Base-by-base conservation (phyloP, 2,113 vertebrate genomes). In the Onychostoma macrolepis region DNA sequence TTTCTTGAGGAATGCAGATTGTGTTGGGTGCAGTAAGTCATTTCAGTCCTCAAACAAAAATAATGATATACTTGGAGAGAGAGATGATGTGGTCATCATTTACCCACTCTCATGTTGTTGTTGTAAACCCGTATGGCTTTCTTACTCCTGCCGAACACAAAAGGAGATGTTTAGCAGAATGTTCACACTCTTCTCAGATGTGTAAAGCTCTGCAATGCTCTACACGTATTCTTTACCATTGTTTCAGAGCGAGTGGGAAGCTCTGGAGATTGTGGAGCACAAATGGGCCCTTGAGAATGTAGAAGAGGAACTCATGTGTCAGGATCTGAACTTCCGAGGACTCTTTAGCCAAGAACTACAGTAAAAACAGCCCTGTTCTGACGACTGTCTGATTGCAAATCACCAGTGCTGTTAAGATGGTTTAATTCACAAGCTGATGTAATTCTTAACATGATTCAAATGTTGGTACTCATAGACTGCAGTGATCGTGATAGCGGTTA, bases 221-320 rank as follows among this genome's bases (percentile, higher is more conserved):
- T 41, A 41, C 41, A 72, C 24, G 69, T 6, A 21, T 24, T 72
- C 21, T 41, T 45, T 41, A 13, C 13, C 26, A 10, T 12, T 61
- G 4, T 76, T 78, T 86, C 92, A 97, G 96, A 96, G 95, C 3
- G 96, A 97, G 92, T 96, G 96, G 96, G 96, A 97, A 91, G 96
- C 96, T 0, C 89, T 97, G 93, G 96, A 97, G 91, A 94, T 96
- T 28, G 92, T 96, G 38, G 95, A 96, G 63, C 96, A 97, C 63
- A 94, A 93, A 83, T 97, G 96, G 96, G 95, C 95, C 0, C 86
- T 97, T 88, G 95, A 96, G 90, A 94, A 93, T 1, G 95, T 97
- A 33, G 96, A 97, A 89, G 96, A 97, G 41, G 94, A 97, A 71
- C 94, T 97, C 19, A 94, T 96, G 89, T 90, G 91, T 26, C 90